Evolutionary conservation across 2,113 vertebrate genomes (phyloP), one percentile per base, ranked within the genome.

Genomic region (Pollachius pollachius): DNA sequence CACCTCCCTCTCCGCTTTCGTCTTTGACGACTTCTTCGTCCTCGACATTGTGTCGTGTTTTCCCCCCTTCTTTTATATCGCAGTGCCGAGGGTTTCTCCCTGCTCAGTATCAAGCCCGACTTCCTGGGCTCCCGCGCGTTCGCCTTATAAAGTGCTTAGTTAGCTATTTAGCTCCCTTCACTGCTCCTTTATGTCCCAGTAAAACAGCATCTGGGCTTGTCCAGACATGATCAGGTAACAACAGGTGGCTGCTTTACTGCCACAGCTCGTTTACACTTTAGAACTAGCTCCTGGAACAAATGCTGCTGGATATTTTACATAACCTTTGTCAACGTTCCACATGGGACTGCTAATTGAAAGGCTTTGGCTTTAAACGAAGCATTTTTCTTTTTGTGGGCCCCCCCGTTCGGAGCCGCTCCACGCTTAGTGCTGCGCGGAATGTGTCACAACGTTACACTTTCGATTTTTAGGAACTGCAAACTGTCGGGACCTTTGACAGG

Each of bases 201-300:
- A 89, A 91, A 91, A 91, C 87, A 89, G 86, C 87, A 89, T 91
- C 86, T 89, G 89, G 81, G 77, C 85, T 89, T 87, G 88, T 90
- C 87, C 89, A 89, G 88, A 88, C 87, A 86, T 81, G 82, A 89
- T 88, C 86, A 86, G 84, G 85, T 89, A 89, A 87, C 88, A 89
- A 91, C 89, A 91, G 89, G 89, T 89, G 88, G 87, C 84, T 86
- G 66, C 82, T 89, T 89, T 88, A 89, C 82, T 85, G 86, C 85
- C 83, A 81, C 83, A 27, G 83, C 86, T 89, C 82, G 62, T 90
- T 89, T 89, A 78, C 85, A 83, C 83, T 74, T 76, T 52, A 82
- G 81, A 67, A 88, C 79, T 68, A 81, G 84, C 86, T 83, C 84
- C 87, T 82, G 87, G 84, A 88, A 84, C 87, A 82, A 86, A 89